Evolutionary conservation across 2,113 vertebrate genomes (phyloP), one percentile per base, ranked within the genome.

Genomic region (Bubalus kerabau): DNA sequence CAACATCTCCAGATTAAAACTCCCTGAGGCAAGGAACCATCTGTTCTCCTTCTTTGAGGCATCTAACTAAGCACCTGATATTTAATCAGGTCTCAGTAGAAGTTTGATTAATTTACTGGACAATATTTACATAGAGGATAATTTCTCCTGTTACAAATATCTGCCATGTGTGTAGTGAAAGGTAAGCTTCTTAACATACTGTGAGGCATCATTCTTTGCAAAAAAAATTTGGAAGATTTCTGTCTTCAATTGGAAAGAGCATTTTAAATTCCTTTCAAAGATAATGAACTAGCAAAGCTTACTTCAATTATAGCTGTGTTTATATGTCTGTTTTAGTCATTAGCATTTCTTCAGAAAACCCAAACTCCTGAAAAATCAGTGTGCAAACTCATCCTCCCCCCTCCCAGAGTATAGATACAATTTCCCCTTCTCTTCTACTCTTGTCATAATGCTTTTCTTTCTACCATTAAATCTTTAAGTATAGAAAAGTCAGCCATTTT

Each of bases 81-180:
- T 97, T 98, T 96, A 97, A 80, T 84, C 93, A 96, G 90, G 82
- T 46, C 93, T 94, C 96, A 90, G 92, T 71, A 92, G 85, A 95
- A 91, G 78, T 96, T 15, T 98, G 97, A 97, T 97, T 97, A 97
- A 98, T 97, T 96, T 96, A 96, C 93, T 64, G 95, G 94, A 64
- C 93, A 96, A 52, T 95, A 91, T 97, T 98, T 96, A 97, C 96
- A 86, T 32, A 91, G 94, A 97, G 82, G 89, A 89, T 94, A 62
- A 90, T 97, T 89, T 93, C 90, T 98, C 85, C 52, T 26, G 94
- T 89, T 93, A 92, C 88, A 93, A 90, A 95, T 64, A 82, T 62
- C 88, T 91, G 87, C 87, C 93, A 60, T 90, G 85, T 94, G 87
- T 64, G 57, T 87, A 87, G 85, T 4, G 19, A 90, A 95, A 92